Conservation (phyloP, 2,888 invertebrate species). For the Drosophila atripex region DNA sequence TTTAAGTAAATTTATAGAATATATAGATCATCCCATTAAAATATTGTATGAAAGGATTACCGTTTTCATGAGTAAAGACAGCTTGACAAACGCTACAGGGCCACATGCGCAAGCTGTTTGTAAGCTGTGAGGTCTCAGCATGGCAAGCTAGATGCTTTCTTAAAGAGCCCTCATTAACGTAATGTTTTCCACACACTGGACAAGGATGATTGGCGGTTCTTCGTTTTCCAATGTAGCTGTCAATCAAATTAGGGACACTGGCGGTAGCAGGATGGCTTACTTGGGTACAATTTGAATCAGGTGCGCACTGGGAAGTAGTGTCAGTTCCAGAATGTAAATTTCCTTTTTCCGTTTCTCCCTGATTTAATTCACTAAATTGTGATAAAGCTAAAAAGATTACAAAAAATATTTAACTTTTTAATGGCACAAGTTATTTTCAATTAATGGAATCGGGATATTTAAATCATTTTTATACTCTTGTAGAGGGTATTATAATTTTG, state of each 20-base stretch:
- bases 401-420: not conserved
- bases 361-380: constrained; percentile 55
- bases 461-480: no score
- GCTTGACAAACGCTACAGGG: constrained; percentile 98
- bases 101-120: constrained; percentile 96
- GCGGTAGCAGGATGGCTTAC: constrained; percentile 77
- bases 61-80: constrained; percentile 97
- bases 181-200: constrained; percentile 97
- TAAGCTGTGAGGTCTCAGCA: constrained; percentile 94
- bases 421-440: no score
- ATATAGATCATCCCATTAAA: not conserved
- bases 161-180: constrained; percentile 96
- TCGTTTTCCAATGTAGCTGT: constrained; percentile 95
- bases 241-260: constrained; percentile 82
- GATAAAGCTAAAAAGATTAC: constrained; percentile 9
- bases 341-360: constrained; percentile 22
- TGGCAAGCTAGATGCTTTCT: constrained; percentile 97
- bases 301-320: constrained; percentile 40
- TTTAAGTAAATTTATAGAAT: not conserved
- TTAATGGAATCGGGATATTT: no score
- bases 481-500: no score
- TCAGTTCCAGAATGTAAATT: constrained; percentile 20
- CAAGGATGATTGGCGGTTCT: constrained; percentile 97
- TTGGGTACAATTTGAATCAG: constrained; percentile 49
- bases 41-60: constrained; percentile 85